Evolutionary conservation across 2,113 vertebrate genomes (phyloP).

Genomic region (Asarcornis scutulata): DNA sequence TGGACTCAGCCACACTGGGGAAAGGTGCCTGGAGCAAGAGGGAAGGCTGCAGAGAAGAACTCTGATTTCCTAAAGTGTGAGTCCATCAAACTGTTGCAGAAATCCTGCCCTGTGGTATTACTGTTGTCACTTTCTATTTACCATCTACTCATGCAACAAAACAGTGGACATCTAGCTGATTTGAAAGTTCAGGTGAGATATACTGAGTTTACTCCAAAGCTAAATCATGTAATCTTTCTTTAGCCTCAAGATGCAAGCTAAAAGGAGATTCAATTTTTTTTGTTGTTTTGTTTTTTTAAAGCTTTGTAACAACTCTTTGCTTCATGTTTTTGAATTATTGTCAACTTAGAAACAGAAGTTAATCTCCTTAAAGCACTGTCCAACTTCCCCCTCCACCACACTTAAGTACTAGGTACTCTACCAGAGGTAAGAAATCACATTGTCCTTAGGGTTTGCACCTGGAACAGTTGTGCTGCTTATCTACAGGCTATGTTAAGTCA

Average conservation of each 20-base stretch:
- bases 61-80: not conserved
- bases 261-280: not conserved
- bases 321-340: not conserved
- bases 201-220: not conserved
- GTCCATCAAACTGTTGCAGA: not conserved
- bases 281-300: not conserved
- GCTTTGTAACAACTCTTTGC: not conserved
- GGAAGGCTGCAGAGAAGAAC: not conserved
- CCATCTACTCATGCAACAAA: not conserved
- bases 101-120: not conserved
- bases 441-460: constrained; percentile 9
- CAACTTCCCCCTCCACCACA: not conserved
- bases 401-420: not conserved
- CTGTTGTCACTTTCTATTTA: not conserved
- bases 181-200: not conserved
- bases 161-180: not conserved
- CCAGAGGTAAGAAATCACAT: not conserved
- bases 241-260: not conserved
- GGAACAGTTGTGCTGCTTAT: not conserved
- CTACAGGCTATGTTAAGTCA: not conserved
- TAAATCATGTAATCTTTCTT: not conserved
- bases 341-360: constrained; percentile 13
- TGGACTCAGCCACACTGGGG: not conserved
- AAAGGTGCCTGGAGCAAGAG: not conserved
- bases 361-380: constrained; percentile 7